Evolutionary conservation across 2,113 vertebrate species (phyloP).

Genomic region (Acanthisitta chloris): DNA sequence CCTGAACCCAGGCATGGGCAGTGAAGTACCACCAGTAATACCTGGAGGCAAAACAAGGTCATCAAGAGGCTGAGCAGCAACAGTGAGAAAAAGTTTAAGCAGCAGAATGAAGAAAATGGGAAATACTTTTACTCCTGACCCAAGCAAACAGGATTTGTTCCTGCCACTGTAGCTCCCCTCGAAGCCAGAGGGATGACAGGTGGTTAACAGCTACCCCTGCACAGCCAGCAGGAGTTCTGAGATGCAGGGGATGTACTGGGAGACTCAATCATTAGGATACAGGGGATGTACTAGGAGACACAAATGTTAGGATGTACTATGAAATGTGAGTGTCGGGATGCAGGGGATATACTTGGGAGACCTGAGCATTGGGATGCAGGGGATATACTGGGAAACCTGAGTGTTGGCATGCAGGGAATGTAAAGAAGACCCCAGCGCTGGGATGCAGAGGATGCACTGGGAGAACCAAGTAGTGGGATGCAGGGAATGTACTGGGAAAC

Average conservation of each 20-base stretch:
- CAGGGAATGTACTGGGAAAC: neutral
- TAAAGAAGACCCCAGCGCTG: accelerated
- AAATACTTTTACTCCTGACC: neutral
- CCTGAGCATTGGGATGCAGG: neutral
- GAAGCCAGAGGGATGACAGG: neutral
- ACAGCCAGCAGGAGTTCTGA: accelerated
- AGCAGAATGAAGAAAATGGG: neutral
- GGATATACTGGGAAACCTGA: neutral
- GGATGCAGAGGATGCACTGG: neutral
- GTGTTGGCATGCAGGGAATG: neutral
- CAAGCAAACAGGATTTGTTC: neutral
- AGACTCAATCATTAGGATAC: accelerated
- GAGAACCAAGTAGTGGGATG: accelerated
- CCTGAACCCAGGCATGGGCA: accelerated
- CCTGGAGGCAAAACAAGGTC: neutral
- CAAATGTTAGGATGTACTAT: no score
- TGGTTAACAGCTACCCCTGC: neutral
- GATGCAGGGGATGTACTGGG: neutral
- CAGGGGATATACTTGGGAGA: neutral
- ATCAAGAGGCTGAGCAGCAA: neutral
- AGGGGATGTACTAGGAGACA: neutral
- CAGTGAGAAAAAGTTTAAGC: neutral
- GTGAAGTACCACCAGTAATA: neutral
- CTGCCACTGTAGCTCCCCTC: neutral
- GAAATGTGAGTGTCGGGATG: no score